phyloP scores from a whole-genome alignment of 2,113 vertebrate genomes.

The Myocastor coypus region DNA sequence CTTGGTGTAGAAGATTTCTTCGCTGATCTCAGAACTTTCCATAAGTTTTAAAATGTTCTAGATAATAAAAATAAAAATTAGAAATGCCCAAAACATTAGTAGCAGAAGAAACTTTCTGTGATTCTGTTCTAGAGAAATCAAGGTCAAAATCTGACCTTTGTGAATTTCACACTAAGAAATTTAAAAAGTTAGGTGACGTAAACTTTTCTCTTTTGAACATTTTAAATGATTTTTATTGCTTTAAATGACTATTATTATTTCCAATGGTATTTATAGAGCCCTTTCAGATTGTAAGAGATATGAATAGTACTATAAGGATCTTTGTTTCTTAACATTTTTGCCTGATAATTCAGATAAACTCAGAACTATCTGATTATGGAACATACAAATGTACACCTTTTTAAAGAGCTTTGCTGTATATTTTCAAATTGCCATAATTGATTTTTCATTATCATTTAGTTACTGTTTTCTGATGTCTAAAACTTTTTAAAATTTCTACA shows the following conservation, averaged over 20 bases:
- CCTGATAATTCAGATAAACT: constrained; percentile 18
- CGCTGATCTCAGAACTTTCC: not conserved
- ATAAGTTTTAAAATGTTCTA: not conserved
- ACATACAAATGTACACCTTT: not conserved
- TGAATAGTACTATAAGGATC: not conserved
- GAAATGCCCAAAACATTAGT: not conserved
- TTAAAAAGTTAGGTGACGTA: not conserved
- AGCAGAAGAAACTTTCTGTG: not conserved
- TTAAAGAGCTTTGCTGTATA: not conserved
- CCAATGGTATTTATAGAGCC: not conserved
- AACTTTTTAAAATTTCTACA: not conserved
- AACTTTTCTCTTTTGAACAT: not conserved
- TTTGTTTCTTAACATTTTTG: not conserved
- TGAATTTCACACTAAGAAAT: not conserved
- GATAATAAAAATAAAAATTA: constrained; percentile 14
- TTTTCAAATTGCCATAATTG: not conserved
- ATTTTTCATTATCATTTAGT: not conserved
- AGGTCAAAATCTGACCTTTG: not conserved
- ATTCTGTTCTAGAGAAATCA: not conserved
- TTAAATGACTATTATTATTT: constrained; percentile 1
- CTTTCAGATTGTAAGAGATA: too few relatives aligned
- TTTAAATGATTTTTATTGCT: not conserved
- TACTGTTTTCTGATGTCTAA: constrained; percentile 14
- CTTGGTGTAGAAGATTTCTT: not conserved
- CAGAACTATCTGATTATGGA: not conserved